Evolutionary conservation across 2,113 vertebrate species (phyloP), one percentile per base, ranked within the genome.

Genomic region (Phasianus colchicus): DNA sequence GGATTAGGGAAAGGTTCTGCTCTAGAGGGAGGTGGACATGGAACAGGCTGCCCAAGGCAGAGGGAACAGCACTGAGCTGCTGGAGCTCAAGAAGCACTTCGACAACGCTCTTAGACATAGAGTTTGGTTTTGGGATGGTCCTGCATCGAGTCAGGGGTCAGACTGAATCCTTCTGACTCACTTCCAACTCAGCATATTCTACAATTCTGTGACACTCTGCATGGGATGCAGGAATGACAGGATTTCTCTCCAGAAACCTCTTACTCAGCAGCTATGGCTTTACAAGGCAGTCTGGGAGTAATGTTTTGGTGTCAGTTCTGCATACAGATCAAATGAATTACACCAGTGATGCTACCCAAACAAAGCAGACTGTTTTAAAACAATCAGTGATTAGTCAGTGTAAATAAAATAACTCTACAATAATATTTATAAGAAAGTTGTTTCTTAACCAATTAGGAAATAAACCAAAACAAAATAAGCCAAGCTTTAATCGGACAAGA

Each of bases 281-380:
- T 55, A 83, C 89, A 94, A 91, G 25, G 19, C 38, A 89, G 30
- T 38, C 64, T 36, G 25, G 13, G 45, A 83, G 34, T 7, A 83
- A 92, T 66, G 14, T 83, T 86, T 71, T 67, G 10, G 9, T 57
- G 60, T 74, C 73, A 83, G 29, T 71, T 92, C 69, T 86, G 69
- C 55, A 78, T 17, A 30, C 4, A 79, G 4, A 67, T 64, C 43
- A 60, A 89, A 76, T 74, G 78, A 95, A 81, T 66, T 85, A 79
- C 54, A 82, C 19, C 38, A 67, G 20, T n/a, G 60, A 76, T 74
- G 77, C 92, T 64, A 83, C 34, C 55, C 85, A 92, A 95, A 91
- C 82, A 95, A 86, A 93, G 67, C 64, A 85, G 55, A 71, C 50
- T 75, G 76, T 91, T 91, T 91, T 67, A 77, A 92, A 92, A 89